A percentile compares a stretch with the other conserved stretches of the same genome.
These are phyloP conservation scores for Ametastegia equiseti DNA, from an alignment of 2,888 invertebrate genomes.

Conservation along the genomic window DNA sequence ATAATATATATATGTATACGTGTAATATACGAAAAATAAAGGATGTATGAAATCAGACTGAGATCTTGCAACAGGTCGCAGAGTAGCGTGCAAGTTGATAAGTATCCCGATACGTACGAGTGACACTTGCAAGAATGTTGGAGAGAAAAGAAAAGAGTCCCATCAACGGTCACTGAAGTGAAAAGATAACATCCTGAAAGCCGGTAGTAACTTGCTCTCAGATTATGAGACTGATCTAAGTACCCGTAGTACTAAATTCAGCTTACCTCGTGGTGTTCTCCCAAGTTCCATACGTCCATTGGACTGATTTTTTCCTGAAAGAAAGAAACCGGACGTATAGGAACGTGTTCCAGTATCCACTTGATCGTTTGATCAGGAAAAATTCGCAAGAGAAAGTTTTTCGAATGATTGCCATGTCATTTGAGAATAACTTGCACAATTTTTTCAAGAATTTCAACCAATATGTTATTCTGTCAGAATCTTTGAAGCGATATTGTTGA, in stretches of 20 bases:
- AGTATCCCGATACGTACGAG: not conserved
- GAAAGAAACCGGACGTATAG: not conserved
- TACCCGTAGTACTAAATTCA: not conserved
- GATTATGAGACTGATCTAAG: slow-evolving; percentile 18
- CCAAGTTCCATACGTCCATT: not conserved
- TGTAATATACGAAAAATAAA: not conserved
- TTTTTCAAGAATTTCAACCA: too few species aligned
- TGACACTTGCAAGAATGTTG: not conserved
- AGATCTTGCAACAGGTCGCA: slow-evolving; percentile 2
- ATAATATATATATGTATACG: not conserved
- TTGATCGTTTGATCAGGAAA: not conserved
- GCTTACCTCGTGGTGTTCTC: not conserved
- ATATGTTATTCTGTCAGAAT: too few species aligned
- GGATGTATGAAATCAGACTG: not conserved
- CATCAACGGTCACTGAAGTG: slow-evolving; percentile 18
- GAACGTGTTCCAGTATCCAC: not conserved
- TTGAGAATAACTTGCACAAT: too few species aligned
- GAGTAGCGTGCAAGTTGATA: not conserved
- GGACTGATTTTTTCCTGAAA: not conserved
- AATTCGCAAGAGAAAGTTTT: not conserved
- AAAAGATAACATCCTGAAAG: slow-evolving; percentile 3
- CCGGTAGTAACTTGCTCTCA: slow-evolving; percentile 3
- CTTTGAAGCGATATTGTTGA: too few species aligned
- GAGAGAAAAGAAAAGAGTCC: not conserved
- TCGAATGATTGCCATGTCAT: not conserved